Evolutionary conservation across 2,888 invertebrate species (phyloP), one percentile per base, ranked within the genome.

Genomic region (Dexiosoma caninum): DNA sequence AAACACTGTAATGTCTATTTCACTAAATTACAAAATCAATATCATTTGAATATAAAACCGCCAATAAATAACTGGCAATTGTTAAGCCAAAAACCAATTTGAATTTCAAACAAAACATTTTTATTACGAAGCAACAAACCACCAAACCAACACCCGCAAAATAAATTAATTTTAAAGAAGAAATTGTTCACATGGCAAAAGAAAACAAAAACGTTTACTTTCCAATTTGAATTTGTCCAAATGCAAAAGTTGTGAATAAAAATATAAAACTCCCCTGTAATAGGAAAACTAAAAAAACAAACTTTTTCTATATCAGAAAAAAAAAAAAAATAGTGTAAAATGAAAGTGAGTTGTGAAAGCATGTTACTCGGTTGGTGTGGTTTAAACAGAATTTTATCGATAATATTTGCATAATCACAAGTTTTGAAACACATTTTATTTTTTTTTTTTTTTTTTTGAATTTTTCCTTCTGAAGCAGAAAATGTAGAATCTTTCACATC

Each of bases 351-450:
- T n/a, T 32, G 30, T 40, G 37, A 66, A 66, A 74, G 37, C 55
- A 44, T 72, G 44, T 49, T 42, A 32, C 40, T 51, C 37, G 35
- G 23, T 16, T 37, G 40, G 2, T 71, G 49, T 42, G 49, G 62
- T 37, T 71, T 37, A 70, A 60, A 59, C 12, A 21, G 55, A 60
- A 72, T 72, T 70, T 64, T 51, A 67, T 76, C 80, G 55, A 76
- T 81, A 62, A 72, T 62, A 76, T 81, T 81, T 81, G 72, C 81
- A 81, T 76, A 81, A 77, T 81, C 81, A 69, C 62, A 69, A 64
- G 51, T 55, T 66, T 57, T 76, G 35, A 30, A 49, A 66, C 49
- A 62, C 40, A 44, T 59, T 70, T 62, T 55, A 21, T 42, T 55
- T 37, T n/a, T n/a, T n/a, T n/a, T n/a, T n/a, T n/a, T n/a, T n/a